Base-by-base conservation (phyloP, 2,888 invertebrate genomes). In the Dolichopus griseipennis region DNA sequence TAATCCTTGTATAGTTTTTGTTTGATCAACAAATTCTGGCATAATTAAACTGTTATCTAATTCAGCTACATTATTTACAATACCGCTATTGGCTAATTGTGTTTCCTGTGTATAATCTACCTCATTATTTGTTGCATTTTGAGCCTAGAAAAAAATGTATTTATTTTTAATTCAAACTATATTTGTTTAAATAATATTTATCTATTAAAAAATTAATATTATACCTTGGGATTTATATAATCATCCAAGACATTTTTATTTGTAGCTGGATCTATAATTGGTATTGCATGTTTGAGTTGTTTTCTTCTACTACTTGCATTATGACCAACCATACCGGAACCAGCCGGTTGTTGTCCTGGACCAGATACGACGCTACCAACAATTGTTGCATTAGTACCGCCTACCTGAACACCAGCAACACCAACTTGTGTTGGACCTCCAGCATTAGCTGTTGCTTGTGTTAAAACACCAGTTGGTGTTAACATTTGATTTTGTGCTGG, bases 261-360 rank as follows among this genome's bases (percentile, higher is more conserved):
- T 61, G 85, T 84, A 66, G 75, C 72, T 2, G 85, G 85, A 77
- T 85, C 76, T 20, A 85, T 82, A 20, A 85, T 84, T 69, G 79
- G 78, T 65, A 85, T 76, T 61, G 82, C 82, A 72, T 80, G 74
- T 71, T 76, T 75, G 27, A 27, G 27, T 69, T 78, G 77, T 27
- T 75, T 72, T 78, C 79, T 73, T 72, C 74, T 41, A 33, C 71
- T 71, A 64, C 65, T 69, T 64, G 52, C 15, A 22, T 70, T 70
- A 76, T 64, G 68, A 71, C 63, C 73, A 64, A 71, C 72, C 7
- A 75, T 77, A 4, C 73, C 72, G 20, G 78, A 75, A 62, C 75
- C 78, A 68, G 75, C 70, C 68, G 77, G 69, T 41, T 77, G 74
- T 10, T 74, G 41, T 33, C 33, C 65, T 5, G 67, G 8, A 18